Percentiles rank a stretch among this genome's conserved stretches.
phyloP scores from a whole-genome alignment of 2,888 invertebrate genomes.

The Nomada goodeniana region DNA sequence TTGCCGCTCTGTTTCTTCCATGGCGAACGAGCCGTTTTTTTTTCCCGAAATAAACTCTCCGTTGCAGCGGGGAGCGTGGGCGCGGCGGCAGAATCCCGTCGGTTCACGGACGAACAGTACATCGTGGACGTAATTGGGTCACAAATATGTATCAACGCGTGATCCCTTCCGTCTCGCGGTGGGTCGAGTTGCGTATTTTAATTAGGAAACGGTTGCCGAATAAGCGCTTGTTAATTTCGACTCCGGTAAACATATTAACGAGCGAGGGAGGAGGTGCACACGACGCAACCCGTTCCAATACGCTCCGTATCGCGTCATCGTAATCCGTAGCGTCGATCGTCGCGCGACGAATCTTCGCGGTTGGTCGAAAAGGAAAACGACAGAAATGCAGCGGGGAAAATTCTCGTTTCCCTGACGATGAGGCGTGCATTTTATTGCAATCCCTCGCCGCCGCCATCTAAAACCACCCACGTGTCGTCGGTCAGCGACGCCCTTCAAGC shows the following conservation, averaged over 20 bases:
- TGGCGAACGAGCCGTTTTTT: slow-evolving; percentile 19
- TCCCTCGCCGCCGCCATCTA: neutral
- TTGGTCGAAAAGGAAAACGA: neutral
- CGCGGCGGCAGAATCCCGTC: neutral
- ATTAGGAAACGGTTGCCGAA: slow-evolving; percentile 58
- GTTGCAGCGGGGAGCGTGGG: slow-evolving; percentile 1
- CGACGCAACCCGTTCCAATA: neutral
- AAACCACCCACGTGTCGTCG: neutral
- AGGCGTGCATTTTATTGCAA: slow-evolving; percentile 35
- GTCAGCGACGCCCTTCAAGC: slow-evolving; percentile 11
- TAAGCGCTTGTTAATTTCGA: slow-evolving; percentile 61
- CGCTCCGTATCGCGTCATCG: neutral
- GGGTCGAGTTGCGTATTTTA: slow-evolving; percentile 60
- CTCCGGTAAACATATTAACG: slow-evolving; percentile 56
- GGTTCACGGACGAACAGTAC: slow-evolving; percentile 31
- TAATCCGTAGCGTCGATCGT: slow-evolving; percentile 34
- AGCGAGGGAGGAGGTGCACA: neutral
- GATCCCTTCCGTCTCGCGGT: slow-evolving; percentile 25
- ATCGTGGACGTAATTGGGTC: slow-evolving; percentile 49
- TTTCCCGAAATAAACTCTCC: slow-evolving; percentile 31
- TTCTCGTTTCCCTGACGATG: slow-evolving; percentile 15
- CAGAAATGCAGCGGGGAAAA: neutral
- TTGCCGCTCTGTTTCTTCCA: slow-evolving; percentile 57
- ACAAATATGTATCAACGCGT: slow-evolving; percentile 67
- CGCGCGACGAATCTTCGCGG: slow-evolving; percentile 21